Percentiles rank a stretch among this genome's conserved stretches.
phyloP scores from a whole-genome alignment of 2,888 invertebrate species.

The Cerceris ruficornis region DNA sequence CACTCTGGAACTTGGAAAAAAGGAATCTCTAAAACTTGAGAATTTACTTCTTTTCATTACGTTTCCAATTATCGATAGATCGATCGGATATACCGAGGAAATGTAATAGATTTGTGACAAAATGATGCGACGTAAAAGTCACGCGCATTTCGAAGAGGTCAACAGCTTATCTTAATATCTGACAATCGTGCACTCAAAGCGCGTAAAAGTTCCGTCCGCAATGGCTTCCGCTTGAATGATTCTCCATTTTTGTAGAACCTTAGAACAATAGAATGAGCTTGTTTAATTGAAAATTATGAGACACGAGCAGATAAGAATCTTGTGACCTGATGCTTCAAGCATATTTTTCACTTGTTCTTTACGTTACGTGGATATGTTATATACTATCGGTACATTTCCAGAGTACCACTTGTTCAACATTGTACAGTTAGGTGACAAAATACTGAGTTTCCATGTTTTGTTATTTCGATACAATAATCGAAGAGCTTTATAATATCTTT shows the following conservation, averaged over 20 bases:
- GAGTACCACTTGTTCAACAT: background rate
- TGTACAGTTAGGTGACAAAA: background rate
- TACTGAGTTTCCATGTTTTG: too few species aligned
- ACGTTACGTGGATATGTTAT: slow-evolving; percentile 19
- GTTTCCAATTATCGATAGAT: background rate
- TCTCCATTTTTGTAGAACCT: slow-evolving; percentile 5
- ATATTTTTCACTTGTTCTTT: slow-evolving; percentile 18
- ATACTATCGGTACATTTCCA: slow-evolving; percentile 59
- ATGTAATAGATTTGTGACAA: background rate
- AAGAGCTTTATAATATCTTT: too few species aligned
- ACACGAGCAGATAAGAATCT: slow-evolving; percentile 46
- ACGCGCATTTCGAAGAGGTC: slow-evolving; percentile 9
- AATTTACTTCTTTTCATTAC: background rate
- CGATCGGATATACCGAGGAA: background rate
- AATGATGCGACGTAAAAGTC: slow-evolving; percentile 6
- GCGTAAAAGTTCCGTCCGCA: slow-evolving; percentile 1
- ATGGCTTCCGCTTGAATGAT: slow-evolving; percentile 10
- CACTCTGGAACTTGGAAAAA: too few species aligned
- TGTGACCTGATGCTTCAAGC: slow-evolving; percentile 11
- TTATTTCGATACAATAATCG: too few species aligned
- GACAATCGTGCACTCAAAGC: slow-evolving; percentile 5
- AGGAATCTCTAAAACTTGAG: too few species aligned
- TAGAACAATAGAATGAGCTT: slow-evolving; percentile 28
- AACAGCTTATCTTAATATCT: slow-evolving; percentile 42
- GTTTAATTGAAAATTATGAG: slow-evolving; percentile 29